phyloP scores from a whole-genome alignment of 2,113 vertebrate genomes.

The Carollia perspicillata region DNA sequence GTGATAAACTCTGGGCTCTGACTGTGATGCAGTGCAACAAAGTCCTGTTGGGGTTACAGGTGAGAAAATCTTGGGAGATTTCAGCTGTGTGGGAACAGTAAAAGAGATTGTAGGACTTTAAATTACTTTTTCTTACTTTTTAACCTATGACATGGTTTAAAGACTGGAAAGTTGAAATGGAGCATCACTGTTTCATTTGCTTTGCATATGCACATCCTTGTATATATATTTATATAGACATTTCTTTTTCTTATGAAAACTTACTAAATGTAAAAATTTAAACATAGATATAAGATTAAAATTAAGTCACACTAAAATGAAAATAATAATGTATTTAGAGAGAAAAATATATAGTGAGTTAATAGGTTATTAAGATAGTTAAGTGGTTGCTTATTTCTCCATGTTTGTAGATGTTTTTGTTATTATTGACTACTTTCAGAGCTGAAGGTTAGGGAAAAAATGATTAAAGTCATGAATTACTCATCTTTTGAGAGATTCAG shows the following conservation, averaged over 20 bases:
- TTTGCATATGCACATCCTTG: rapidly evolving
- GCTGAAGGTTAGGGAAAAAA: background rate
- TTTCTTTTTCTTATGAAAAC: background rate
- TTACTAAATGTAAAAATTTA: background rate
- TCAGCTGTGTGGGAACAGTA: background rate
- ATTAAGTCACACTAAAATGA: background rate
- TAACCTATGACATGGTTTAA: background rate
- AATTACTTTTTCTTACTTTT: background rate
- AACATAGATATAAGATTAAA: background rate
- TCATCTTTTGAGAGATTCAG: background rate
- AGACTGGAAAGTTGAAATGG: background rate
- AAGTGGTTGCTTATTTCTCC: background rate
- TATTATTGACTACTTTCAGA: background rate
- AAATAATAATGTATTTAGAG: background rate
- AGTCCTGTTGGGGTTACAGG: background rate
- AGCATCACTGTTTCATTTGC: background rate
- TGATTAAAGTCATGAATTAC: background rate
- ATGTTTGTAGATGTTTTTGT: background rate
- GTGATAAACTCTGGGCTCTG: background rate
- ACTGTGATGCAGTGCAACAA: rapidly evolving
- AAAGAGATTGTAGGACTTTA: background rate
- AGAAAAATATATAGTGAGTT: background rate
- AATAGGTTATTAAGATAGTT: background rate
- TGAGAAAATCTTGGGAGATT: background rate
- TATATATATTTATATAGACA: background rate